These are phyloP conservation scores for Mobula birostris DNA, from an alignment of 2,113 vertebrate genomes.

Conservation along the genomic window DNA sequence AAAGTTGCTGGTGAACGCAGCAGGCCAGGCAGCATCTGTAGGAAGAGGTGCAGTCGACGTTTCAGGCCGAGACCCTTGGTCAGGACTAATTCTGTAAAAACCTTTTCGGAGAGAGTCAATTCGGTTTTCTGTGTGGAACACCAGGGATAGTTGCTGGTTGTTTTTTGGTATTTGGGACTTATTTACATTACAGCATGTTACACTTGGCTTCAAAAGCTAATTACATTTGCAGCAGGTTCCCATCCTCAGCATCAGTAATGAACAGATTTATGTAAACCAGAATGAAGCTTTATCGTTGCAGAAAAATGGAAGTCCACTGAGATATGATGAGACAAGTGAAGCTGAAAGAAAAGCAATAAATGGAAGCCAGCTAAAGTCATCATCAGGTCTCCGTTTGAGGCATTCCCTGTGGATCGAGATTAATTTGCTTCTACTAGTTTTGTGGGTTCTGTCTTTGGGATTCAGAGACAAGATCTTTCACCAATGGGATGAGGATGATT, in stretches of 20 bases:
- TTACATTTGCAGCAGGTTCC: constrained; percentile 23
- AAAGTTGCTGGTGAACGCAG: too few species aligned
- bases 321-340: constrained; percentile 47
- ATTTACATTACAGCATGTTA: constrained; percentile 14
- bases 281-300: constrained; percentile 40
- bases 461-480: too few species aligned
- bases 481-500: too few species aligned
- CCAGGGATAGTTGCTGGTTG: neutral
- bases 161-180: neutral
- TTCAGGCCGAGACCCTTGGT: too few species aligned
- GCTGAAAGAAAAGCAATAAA: constrained; percentile 49
- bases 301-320: constrained; percentile 44
- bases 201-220: constrained; percentile 19
- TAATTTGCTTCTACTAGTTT: too few species aligned
- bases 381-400: constrained; percentile 41
- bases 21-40: too few species aligned
- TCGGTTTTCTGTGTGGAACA: neutral
- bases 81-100: neutral
- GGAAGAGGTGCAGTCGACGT: too few species aligned
- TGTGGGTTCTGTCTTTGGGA: too few species aligned
- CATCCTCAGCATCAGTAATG: neutral
- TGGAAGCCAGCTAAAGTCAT: constrained; percentile 52
- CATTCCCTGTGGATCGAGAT: too few species aligned
- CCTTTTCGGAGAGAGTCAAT: neutral
- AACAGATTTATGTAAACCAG: neutral